Conservation (phyloP, 2,888 invertebrate genomes). For the Pristionchus fissidentatus region DNA sequence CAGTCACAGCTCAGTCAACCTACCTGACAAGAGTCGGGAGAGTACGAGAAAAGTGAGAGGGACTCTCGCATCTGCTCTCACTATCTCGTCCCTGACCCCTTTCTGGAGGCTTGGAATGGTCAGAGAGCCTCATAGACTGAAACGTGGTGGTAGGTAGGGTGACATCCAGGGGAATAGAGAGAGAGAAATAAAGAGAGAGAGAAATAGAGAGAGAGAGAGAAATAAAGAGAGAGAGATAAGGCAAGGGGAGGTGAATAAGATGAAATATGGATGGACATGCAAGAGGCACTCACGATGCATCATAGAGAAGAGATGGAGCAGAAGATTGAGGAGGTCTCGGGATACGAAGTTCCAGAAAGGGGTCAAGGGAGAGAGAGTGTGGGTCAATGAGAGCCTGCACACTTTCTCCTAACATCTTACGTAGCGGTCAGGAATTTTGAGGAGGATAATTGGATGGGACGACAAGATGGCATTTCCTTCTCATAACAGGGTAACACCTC, state of each 20-base stretch:
- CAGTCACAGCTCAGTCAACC: too few relatives aligned
- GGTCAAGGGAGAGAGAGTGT: not conserved
- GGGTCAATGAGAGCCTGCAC: not conserved
- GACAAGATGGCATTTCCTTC: too few relatives aligned
- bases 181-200: not conserved
- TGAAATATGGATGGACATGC: conserved; percentile 47
- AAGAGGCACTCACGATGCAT: conserved; percentile 3
- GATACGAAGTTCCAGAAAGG: not conserved
- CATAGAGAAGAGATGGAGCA: not conserved
- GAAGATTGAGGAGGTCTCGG: conserved; percentile 1
- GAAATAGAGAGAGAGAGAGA: conserved; percentile 5
- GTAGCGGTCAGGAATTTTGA: not conserved
- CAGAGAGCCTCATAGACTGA: too few relatives aligned
- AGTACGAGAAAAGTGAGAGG: too few relatives aligned
- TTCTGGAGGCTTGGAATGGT: too few relatives aligned
- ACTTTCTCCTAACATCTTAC: not conserved
- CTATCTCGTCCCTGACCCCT: too few relatives aligned
- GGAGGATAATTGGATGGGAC: not conserved
- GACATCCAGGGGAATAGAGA: not conserved
- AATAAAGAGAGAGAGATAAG: not conserved
- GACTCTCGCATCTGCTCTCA: too few relatives aligned
- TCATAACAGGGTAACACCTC: too few relatives aligned
- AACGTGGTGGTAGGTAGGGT: too few relatives aligned
- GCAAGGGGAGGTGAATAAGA: not conserved
- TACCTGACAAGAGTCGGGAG: too few relatives aligned